phyloP scores from a whole-genome alignment of 2,797 vertebrate species.

The Diceros bicornis region DNA sequence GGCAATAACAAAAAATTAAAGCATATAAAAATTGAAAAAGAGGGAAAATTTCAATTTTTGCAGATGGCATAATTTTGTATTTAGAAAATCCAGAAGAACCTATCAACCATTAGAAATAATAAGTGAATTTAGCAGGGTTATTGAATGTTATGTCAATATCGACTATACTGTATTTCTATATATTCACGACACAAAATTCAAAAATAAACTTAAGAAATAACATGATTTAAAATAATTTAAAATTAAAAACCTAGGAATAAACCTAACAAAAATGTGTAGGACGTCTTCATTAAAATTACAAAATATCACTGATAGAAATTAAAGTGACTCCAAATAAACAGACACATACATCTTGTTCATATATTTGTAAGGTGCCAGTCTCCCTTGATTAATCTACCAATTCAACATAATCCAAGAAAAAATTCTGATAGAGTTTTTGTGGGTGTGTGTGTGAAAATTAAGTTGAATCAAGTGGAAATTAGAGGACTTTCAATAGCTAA shows the following conservation, averaged over 20 bases:
- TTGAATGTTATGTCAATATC: background rate
- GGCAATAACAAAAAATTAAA: background rate
- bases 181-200: background rate
- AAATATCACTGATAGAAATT: background rate
- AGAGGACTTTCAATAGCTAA: background rate
- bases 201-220: background rate
- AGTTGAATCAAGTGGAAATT: background rate
- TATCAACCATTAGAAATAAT: background rate
- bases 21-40: background rate
- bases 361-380: background rate
- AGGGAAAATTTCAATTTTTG: background rate
- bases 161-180: background rate
- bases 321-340: background rate
- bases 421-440: background rate
- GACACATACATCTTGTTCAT: background rate
- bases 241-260: background rate
- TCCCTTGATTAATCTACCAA: background rate
- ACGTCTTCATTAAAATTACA: background rate
- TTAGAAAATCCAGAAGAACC: background rate
- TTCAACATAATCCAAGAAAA: background rate
- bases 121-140: background rate
- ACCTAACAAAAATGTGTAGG: background rate
- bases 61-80: background rate
- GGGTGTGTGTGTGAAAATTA: background rate
- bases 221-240: background rate